Evolutionary conservation across 2,888 invertebrate species (phyloP), one percentile per base, ranked within the genome.

Genomic region (Eupithecia dodoneata): DNA sequence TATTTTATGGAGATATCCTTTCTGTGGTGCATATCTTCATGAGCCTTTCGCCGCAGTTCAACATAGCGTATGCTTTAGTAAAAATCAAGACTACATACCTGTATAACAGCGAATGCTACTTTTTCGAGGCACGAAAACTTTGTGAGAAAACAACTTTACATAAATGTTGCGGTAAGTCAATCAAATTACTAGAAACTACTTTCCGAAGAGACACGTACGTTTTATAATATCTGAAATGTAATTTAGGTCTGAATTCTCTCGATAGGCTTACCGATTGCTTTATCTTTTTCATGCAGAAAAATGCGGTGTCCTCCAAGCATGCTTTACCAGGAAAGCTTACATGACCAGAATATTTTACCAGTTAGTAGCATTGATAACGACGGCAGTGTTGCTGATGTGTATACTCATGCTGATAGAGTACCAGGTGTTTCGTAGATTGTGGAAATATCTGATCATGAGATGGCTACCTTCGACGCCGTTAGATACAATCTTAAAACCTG

Each of bases 1-100:
- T 93, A 44, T 87, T 93, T 63, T 91, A 90, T 79, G 93, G 93
- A 0, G 84, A 89, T n/a, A 81, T 86, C 3, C 85, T 90, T 2
- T 80, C 83, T 59, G 88, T 87, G 71, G 85, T 87, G 0, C 55
- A 91, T 74, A 83, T 86, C 13, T 85, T 92, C 44, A 89, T 93
- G 88, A 87, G 86, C 15, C 77, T 94, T 3, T 94, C 93, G 0
- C 94, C 94, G 3, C 94, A 93, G 75, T 94, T 90, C 83, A 94
- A 94, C 79, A 89, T 94, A 87, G 93, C 92, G 2, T 90, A 89
- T 71, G 93, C 92, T 0, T 89, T 89, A 71, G 85, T 93, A 7
- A 94, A 93, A 79, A 90, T 94, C 63, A 90, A 89, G 72, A 83
- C 88, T 75, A 91, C 91, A 76, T 93, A 93, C 72, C 82, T 93